These are phyloP conservation scores for Axis porcinus DNA, from an alignment of 2,113 vertebrate genomes.

Conservation along the genomic window DNA sequence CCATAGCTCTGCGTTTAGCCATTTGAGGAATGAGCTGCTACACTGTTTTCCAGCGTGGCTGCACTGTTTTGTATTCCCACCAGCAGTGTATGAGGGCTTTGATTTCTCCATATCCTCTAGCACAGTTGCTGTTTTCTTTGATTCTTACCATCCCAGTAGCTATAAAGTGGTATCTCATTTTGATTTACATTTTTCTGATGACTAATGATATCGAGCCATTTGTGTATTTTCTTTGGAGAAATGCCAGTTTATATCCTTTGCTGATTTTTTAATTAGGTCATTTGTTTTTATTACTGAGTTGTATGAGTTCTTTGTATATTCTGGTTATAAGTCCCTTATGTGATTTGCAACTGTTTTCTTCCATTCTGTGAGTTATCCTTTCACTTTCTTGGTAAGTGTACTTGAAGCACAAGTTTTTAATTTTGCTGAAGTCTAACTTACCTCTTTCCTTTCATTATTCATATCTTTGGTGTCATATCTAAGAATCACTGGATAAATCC, in stretches of 20 bases:
- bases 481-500: neutral
- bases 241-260: neutral
- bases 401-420: neutral
- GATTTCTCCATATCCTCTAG: neutral
- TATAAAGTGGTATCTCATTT: neutral
- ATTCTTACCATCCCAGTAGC: neutral
- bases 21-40: neutral
- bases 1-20: neutral
- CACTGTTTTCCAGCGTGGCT: neutral
- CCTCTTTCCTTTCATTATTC: neutral
- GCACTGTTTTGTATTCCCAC: neutral
- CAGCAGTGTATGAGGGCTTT: neutral
- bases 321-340: neutral
- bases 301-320: neutral
- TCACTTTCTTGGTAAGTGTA: neutral
- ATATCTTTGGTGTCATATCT: neutral
- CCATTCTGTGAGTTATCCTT: neutral
- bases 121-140: neutral
- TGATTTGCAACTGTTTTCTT: neutral
- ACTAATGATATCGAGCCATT: neutral
- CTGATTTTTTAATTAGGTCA: neutral
- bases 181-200: slow-evolving; percentile 7
- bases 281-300: neutral
- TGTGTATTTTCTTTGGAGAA: slow-evolving; percentile 4
- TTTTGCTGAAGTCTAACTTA: neutral